phyloP scores from a whole-genome alignment of 2,797 vertebrate genomes.

The Coregonus sp. region DNA sequence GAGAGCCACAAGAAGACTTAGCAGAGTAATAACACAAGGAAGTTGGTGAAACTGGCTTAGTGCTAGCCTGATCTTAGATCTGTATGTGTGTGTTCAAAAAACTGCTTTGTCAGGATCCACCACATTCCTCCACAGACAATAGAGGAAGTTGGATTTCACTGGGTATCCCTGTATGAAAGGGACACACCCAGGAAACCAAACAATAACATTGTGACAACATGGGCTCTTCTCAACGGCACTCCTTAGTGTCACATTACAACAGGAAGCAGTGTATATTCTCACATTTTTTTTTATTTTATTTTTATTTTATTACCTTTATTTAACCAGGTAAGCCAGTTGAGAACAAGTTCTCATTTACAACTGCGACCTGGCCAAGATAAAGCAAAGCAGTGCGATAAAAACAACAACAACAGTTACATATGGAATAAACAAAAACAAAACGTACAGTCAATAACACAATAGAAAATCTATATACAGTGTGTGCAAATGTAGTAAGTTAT shows the following conservation, averaged over 20 bases:
- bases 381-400: too few relatives aligned
- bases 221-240: not conserved
- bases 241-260: not conserved
- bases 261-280: not conserved
- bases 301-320: too few relatives aligned
- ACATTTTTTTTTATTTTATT: not conserved
- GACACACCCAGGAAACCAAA: slow-evolving; percentile 23
- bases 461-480: too few relatives aligned
- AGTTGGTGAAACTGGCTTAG: not conserved
- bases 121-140: slow-evolving; percentile 38
- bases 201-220: slow-evolving; percentile 12
- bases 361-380: too few relatives aligned
- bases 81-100: slow-evolving; percentile 12
- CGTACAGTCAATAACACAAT: too few relatives aligned
- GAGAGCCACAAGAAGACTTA: not conserved
- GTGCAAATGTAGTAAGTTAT: too few relatives aligned
- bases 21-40: not conserved
- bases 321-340: too few relatives aligned
- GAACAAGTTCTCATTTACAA: too few relatives aligned
- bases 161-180: slow-evolving; percentile 27
- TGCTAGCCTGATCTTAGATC: not conserved
- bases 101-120: slow-evolving; percentile 35
- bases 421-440: too few relatives aligned
- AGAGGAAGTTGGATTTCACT: slow-evolving; percentile 22
- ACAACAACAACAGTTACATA: too few relatives aligned